phyloP scores from a whole-genome alignment of 2,797 vertebrate species.

The Hypotaenidia okinawae region DNA sequence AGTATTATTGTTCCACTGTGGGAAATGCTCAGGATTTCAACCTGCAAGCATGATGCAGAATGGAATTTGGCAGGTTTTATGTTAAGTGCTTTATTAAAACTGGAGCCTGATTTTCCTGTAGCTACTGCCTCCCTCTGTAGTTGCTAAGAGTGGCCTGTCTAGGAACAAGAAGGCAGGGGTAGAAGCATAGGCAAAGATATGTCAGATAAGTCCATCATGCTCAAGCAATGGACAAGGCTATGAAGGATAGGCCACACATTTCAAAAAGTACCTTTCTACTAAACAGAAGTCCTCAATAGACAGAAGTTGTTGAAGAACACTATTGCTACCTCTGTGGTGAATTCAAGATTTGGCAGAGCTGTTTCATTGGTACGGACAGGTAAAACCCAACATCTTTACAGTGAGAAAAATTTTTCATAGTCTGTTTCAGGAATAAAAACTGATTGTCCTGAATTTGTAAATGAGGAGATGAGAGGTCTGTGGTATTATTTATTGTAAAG shows the following conservation, averaged over 20 bases:
- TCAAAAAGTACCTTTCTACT: neutral
- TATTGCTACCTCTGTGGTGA: neutral
- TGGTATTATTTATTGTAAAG: neutral
- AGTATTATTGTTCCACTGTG: neutral
- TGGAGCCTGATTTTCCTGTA: neutral
- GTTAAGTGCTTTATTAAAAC: neutral
- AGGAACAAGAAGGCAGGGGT: fast-evolving
- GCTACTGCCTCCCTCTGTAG: neutral
- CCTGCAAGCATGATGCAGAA: neutral
- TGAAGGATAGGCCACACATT: neutral
- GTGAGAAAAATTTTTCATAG: neutral
- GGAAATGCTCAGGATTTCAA: neutral
- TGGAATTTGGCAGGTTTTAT: neutral
- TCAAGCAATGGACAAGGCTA: neutral
- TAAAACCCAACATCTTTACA: neutral
- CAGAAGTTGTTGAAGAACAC: neutral
- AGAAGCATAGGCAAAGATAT: neutral
- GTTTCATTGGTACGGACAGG: neutral
- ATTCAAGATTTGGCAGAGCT: neutral
- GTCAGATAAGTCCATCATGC: neutral
- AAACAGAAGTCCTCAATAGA: no score
- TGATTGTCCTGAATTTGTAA: neutral
- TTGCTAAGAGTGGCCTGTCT: fast-evolving
- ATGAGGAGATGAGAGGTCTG: neutral
- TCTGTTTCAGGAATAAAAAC: neutral